phyloP scores from a whole-genome alignment of 2,888 invertebrate genomes.

The Catonia carolina region DNA sequence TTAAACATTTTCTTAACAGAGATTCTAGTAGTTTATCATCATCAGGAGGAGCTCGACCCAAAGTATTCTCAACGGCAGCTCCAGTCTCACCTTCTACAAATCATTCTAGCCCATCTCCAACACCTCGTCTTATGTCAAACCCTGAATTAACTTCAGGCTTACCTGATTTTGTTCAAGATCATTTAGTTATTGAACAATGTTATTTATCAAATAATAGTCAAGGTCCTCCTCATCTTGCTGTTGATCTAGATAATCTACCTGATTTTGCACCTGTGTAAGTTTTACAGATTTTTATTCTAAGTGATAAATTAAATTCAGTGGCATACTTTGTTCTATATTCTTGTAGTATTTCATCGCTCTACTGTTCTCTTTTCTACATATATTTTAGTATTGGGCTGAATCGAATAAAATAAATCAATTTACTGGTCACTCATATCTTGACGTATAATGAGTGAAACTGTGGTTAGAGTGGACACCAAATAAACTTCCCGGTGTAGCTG shows the following conservation, averaged over 20 bases:
- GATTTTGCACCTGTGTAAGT: slow-evolving; percentile 38
- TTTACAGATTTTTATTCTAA: not conserved
- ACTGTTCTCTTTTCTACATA: no score
- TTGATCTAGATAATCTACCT: slow-evolving; percentile 59
- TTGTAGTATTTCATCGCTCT: no score
- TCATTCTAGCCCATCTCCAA: slow-evolving; percentile 16
- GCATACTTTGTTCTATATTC: not conserved
- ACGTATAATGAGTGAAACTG: no score
- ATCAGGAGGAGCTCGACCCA: slow-evolving; percentile 65
- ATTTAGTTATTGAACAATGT: slow-evolving; percentile 72
- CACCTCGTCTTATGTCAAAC: slow-evolving; percentile 30
- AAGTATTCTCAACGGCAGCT: slow-evolving; percentile 50
- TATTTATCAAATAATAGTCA: slow-evolving; percentile 48
- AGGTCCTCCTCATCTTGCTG: slow-evolving; percentile 47
- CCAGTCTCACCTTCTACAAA: slow-evolving; percentile 28
- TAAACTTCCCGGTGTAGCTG: no score
- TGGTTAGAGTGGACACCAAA: no score
- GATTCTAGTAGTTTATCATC: slow-evolving; percentile 46
- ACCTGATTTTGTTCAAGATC: slow-evolving; percentile 86
- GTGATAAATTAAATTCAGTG: not conserved
- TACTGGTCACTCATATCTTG: no score
- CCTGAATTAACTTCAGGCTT: slow-evolving; percentile 36
- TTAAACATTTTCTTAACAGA: slow-evolving; percentile 74
- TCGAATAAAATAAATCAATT: no score
- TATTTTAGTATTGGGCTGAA: no score